phyloP scores from a whole-genome alignment of 2,113 vertebrate species.

The Datnioides undecimradiatus region DNA sequence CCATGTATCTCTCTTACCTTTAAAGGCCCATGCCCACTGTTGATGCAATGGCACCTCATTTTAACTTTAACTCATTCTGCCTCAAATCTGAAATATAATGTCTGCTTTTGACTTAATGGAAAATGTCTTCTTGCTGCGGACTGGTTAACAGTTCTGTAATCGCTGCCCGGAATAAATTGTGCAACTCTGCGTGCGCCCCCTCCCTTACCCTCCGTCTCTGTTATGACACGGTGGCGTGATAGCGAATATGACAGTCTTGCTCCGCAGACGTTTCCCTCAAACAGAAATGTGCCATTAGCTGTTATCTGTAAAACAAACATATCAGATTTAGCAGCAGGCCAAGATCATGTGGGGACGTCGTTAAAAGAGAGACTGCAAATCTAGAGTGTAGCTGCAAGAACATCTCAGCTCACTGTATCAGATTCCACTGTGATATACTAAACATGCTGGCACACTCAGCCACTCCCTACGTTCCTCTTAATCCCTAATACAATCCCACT shows the following conservation, averaged over 20 bases:
- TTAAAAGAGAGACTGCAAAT: not conserved
- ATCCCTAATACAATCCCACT: not conserved
- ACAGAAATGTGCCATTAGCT: conserved; percentile 34
- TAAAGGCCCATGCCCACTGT: not conserved
- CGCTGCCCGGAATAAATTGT: conserved; percentile 34
- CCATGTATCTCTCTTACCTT: not conserved
- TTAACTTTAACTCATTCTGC: not conserved
- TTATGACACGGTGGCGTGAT: conserved; percentile 18
- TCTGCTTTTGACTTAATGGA: not conserved
- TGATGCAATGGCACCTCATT: not conserved
- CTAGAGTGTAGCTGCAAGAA: not conserved
- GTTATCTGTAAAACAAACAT: conserved; percentile 29
- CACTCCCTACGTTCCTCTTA: not conserved
- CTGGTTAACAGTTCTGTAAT: conserved; percentile 13
- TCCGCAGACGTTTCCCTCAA: not conserved
- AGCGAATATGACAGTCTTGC: conserved; percentile 38
- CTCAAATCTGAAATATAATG: not conserved
- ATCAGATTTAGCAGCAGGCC: conserved; percentile 15
- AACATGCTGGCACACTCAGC: not conserved
- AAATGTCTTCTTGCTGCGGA: not conserved
- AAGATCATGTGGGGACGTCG: not conserved
- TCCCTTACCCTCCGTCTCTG: not conserved
- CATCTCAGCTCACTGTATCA: not conserved
- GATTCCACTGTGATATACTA: not conserved
- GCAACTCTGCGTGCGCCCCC: conserved; percentile 14